Evolutionary conservation across 2,113 vertebrate species (phyloP).

Genomic region (Uria aalge): DNA sequence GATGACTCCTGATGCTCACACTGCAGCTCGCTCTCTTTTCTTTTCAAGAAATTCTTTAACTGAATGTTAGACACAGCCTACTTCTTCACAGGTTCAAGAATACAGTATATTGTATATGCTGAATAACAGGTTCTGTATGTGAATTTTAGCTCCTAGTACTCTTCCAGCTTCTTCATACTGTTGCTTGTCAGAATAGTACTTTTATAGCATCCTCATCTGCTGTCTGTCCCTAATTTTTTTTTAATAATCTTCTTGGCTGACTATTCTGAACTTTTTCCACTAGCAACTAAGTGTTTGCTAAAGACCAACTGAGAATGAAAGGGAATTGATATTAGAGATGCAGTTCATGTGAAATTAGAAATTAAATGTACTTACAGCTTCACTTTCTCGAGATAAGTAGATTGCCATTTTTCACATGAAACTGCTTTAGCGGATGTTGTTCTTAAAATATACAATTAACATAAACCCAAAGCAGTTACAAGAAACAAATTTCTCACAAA

Average conservation of each 20-base stretch:
- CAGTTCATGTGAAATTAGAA: conserved; percentile 27
- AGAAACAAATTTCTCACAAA: conserved; percentile 52
- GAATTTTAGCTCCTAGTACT: neutral
- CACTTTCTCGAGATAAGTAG: conserved; percentile 49
- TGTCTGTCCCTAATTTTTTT: neutral
- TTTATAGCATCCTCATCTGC: neutral
- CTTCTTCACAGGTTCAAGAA: neutral
- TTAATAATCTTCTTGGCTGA: neutral
- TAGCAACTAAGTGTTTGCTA: neutral
- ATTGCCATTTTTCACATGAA: conserved; percentile 61
- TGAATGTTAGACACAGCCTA: neutral
- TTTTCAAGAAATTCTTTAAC: neutral
- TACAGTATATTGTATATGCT: neutral
- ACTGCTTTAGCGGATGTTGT: conserved; percentile 43
- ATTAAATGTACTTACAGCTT: conserved; percentile 52
- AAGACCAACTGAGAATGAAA: neutral
- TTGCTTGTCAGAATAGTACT: neutral
- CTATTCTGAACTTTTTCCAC: neutral
- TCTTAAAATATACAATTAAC: conserved; percentile 51
- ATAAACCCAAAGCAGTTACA: conserved; percentile 42
- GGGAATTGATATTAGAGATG: neutral
- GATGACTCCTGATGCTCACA: neutral
- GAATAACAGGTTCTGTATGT: neutral
- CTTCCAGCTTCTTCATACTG: neutral
- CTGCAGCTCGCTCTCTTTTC: neutral